Evolutionary conservation across 2,888 invertebrate species (phyloP), one percentile per base, ranked within the genome.

Genomic region (Ophion ellenae): DNA sequence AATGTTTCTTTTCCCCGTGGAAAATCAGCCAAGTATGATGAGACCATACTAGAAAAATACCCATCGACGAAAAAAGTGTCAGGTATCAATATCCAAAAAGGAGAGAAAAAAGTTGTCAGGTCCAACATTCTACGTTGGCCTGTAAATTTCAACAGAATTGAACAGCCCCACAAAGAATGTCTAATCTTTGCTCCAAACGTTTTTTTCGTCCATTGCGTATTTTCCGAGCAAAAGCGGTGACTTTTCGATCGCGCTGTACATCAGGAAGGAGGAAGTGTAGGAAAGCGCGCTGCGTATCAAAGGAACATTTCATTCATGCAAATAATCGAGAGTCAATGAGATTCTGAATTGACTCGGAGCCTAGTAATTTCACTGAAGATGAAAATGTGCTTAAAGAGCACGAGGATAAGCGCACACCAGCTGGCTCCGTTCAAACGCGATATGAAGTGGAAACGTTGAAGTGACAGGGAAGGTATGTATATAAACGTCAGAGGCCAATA

Each of bases 401-500:
- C 11, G 59, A 69, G 67, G 59, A 69, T 69, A 59, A 78, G 36
- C 28, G 24, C 2, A n/a, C 3, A 63, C n/a, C 67, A 59, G 59
- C 69, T 69, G 77, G 59, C 40, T 57, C 36, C 64, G 47, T 69
- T 78, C 14, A 59, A 17, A 57, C 40, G 24, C 5, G 40, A 69
- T 57, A 77, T 67, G 67, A 77, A 67, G 59, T 17, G 24, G 53
- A 69, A 78, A 69, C 69, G 40, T 24, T 36, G 10, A 63, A 69
- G 74, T 75, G 69, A 79, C 63, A 32, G 76, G 45, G 66, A 70
- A 79, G 61, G 69, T 47, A 57, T 20, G 36, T 64, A 59, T 14
- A 74, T 75, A 53, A 63, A 69, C 81, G 80, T 83, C 73, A 74
- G 84, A 88, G 90, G 89, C 86, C 90, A 90, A 90, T 83, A 88